Percentiles rank a stretch among this genome's conserved stretches.
These are phyloP conservation scores for Carettochelys insculpta DNA, from an alignment of 2,113 vertebrate genomes.

Conservation along the genomic window DNA sequence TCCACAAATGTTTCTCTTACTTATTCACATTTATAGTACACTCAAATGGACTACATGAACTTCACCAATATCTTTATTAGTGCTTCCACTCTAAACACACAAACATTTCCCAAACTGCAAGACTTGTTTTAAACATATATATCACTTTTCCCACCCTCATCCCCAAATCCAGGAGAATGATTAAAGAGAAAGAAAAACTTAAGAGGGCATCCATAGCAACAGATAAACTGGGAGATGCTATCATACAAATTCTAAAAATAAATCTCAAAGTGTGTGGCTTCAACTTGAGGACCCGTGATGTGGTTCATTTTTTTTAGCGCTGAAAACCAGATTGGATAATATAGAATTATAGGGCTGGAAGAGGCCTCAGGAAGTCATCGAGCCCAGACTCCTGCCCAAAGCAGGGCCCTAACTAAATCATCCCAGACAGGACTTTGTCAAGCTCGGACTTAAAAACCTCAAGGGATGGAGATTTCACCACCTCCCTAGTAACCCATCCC, in stretches of 20 bases:
- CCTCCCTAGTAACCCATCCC: too few species aligned
- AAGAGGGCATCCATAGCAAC: neutral
- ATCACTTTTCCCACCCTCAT: neutral
- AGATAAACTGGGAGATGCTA: neutral
- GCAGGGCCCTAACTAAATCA: too few species aligned
- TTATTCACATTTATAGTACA: constrained; percentile 16
- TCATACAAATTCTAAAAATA: neutral
- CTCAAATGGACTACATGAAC: constrained; percentile 54
- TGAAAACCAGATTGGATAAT: neutral
- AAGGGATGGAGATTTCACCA: too few species aligned
- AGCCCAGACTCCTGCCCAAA: too few species aligned
- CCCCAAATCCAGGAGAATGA: constrained; percentile 4
- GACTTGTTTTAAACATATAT: constrained; percentile 33
- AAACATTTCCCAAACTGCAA: constrained; percentile 21
- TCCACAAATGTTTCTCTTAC: constrained; percentile 55
- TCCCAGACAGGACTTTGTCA: too few species aligned
- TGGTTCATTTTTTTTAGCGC: neutral
- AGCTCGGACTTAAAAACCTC: too few species aligned
- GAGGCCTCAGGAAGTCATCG: too few species aligned
- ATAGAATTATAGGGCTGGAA: too few species aligned
- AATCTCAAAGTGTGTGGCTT: neutral
- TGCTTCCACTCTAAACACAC: constrained; percentile 43
- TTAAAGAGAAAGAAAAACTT: neutral
- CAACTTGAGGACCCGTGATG: neutral
- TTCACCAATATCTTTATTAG: constrained; percentile 45